These are phyloP conservation scores for Apis dorsata DNA, from an alignment of 1,140 invertebrate genomes.

Conservation along the genomic window DNA sequence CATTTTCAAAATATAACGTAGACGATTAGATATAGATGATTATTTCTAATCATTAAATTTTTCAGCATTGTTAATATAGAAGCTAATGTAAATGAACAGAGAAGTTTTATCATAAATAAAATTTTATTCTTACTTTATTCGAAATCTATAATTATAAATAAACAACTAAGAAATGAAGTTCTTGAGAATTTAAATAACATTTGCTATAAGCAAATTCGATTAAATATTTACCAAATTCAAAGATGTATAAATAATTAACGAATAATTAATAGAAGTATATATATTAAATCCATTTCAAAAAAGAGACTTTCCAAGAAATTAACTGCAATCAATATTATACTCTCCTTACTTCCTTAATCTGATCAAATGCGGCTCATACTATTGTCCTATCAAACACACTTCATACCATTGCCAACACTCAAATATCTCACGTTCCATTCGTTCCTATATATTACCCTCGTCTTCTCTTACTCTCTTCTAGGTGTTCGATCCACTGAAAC, in stretches of 20 bases:
- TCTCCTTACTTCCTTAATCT: neutral
- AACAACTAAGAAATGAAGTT: neutral
- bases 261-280: neutral
- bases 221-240: slow-evolving; percentile 26
- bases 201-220: slow-evolving; percentile 7
- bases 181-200: neutral
- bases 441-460: neutral
- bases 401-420: neutral
- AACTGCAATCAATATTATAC: too few species aligned
- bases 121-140: neutral
- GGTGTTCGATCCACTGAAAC: slow-evolving; percentile 40
- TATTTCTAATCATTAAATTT: too few species aligned
- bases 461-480: neutral
- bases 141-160: slow-evolving; percentile 24
- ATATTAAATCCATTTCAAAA: too few species aligned
- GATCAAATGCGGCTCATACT: neutral
- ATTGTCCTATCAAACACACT: neutral
- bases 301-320: too few species aligned
- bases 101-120: too few species aligned
- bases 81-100: slow-evolving; percentile 8
- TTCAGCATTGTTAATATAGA: too few species aligned
- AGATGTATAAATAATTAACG: neutral
- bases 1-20: too few species aligned
- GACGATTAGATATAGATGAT: too few species aligned
- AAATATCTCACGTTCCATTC: neutral